These are phyloP conservation scores for Zaprionus lineosus DNA, from an alignment of 2,888 invertebrate genomes.

Conservation along the genomic window DNA sequence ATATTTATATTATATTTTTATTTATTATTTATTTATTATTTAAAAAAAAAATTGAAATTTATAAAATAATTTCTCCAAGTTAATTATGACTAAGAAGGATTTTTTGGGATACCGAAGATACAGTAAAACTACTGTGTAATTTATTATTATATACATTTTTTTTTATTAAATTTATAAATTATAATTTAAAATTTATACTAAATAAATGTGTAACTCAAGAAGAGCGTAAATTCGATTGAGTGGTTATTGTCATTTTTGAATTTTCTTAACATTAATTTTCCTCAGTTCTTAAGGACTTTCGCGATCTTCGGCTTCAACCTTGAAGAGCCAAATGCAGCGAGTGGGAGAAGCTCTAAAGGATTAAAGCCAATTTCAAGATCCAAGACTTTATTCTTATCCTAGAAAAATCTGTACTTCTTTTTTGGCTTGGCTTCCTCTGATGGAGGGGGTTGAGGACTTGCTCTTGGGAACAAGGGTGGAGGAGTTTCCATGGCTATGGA, in stretches of 20 bases:
- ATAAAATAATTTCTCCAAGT: no score
- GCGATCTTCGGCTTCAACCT: not conserved
- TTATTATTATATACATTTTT: no score
- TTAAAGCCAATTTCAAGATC: not conserved
- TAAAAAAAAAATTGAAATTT: no score
- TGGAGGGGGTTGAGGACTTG: constrained; percentile 44
- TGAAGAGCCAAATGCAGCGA: constrained; percentile 9
- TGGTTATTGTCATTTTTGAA: constrained; percentile 58
- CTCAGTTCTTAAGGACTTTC: constrained; percentile 42
- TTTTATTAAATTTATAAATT: no score
- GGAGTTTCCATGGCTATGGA: constrained; percentile 32
- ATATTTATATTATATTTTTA: not conserved
- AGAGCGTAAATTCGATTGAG: constrained; percentile 43
- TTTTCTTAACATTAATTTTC: constrained; percentile 32
- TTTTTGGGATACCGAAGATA: no score
- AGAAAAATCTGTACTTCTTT: constrained; percentile 77
- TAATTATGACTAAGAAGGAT: no score
- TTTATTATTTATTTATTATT: no score
- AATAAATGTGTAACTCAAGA: no score
- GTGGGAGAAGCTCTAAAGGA: not conserved
- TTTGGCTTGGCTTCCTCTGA: constrained; percentile 60
- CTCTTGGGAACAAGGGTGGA: constrained; percentile 75
- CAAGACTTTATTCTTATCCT: constrained; percentile 9
- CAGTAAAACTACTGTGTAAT: no score
- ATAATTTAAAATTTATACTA: no score